Conservation (phyloP, 2,113 vertebrate species). For the Tachysurus vachellii region DNA sequence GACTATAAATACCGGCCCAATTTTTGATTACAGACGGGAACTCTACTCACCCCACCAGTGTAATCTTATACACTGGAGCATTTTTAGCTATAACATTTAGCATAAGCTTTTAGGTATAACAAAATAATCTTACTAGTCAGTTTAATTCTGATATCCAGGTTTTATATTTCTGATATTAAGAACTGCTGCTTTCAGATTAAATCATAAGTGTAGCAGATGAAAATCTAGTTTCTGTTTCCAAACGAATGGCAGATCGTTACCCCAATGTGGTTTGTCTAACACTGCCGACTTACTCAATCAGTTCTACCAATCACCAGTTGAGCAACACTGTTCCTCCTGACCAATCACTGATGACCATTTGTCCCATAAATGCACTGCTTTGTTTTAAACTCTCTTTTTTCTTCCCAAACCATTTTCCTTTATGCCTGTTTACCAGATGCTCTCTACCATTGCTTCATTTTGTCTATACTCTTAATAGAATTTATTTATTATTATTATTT, state of each 20-base stretch:
- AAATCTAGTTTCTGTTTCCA: not conserved
- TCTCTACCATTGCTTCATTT: not conserved
- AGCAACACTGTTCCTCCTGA: not conserved
- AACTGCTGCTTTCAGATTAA: not conserved
- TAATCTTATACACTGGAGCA: not conserved
- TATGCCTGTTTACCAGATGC: not conserved
- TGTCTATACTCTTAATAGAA: not conserved
- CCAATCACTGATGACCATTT: not conserved
- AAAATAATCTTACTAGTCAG: not conserved
- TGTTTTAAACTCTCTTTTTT: not conserved
- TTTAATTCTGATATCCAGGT: not conserved
- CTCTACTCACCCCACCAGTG: slow-evolving; percentile 19
- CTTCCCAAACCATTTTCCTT: not conserved
- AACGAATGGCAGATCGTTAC: not conserved
- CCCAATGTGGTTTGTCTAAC: not conserved
- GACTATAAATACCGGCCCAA: slow-evolving; percentile 52
- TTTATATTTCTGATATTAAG: not conserved
- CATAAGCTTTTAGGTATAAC: not conserved
- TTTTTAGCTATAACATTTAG: not conserved
- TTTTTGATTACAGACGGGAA: slow-evolving; percentile 44
- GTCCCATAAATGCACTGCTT: not conserved
- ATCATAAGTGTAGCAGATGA: not conserved
- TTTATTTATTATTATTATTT: not conserved
- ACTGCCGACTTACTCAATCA: not conserved
- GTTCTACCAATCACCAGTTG: not conserved